phyloP scores from a whole-genome alignment of 2,797 vertebrate species.

The Molossus molossus region DNA sequence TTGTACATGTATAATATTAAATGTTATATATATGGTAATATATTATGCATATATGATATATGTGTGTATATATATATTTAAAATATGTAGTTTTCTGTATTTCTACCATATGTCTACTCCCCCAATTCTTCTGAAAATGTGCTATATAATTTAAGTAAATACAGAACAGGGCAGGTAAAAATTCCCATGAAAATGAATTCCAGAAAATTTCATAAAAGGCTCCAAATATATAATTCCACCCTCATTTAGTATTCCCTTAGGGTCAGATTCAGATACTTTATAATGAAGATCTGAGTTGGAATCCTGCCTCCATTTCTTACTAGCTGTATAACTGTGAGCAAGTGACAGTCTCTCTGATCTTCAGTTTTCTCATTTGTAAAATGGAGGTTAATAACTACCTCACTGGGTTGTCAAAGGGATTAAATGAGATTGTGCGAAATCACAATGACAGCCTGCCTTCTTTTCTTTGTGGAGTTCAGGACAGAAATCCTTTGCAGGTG shows the following conservation, averaged over 20 bases:
- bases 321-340: not conserved
- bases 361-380: not conserved
- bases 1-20: not conserved
- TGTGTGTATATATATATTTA: no score
- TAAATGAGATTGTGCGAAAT: not conserved
- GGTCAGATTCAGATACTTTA: not conserved
- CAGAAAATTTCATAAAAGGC: not conserved
- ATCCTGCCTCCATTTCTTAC: not conserved
- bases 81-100: not conserved
- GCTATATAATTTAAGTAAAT: not conserved
- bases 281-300: not conserved
- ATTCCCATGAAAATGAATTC: not conserved
- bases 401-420: not conserved
- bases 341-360: not conserved
- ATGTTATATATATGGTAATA: not conserved
- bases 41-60: not conserved
- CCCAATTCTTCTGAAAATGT: not conserved
- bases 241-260: constrained; percentile 37
- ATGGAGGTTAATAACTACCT: not conserved
- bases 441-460: not conserved
- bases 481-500: not conserved
- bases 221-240: not conserved
- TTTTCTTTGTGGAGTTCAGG: not conserved
- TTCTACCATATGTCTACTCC: not conserved
- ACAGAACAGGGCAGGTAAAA: not conserved